These are phyloP conservation scores for Drosophila mojavensis DNA, from an alignment of 1,140 invertebrate species.

Conservation along the genomic window DNA sequence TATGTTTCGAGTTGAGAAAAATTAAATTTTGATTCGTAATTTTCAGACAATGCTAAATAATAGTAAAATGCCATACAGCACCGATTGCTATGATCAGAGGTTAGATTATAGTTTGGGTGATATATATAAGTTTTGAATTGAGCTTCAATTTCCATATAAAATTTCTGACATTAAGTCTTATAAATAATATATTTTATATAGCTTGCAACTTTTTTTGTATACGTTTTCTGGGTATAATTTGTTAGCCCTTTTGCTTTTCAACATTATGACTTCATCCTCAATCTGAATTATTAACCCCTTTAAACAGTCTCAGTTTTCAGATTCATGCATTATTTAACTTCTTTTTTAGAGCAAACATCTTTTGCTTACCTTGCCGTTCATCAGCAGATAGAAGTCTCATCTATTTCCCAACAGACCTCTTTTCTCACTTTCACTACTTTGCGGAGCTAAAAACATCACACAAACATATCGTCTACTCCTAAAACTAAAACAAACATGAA, in stretches of 20 bases:
- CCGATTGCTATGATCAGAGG: not conserved
- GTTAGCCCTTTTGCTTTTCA: not conserved
- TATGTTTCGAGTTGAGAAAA: conserved; percentile 2
- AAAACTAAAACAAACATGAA: conserved; percentile 9
- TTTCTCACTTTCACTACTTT: conserved; percentile 41
- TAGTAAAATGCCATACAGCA: not conserved
- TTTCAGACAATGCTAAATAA: conserved; percentile 13
- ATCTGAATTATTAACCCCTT: not conserved
- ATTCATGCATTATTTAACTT: not conserved
- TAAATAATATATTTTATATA: too few species aligned
- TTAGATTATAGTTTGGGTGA: too few species aligned
- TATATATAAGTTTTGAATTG: too few species aligned
- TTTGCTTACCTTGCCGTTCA: not conserved
- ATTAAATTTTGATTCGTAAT: conserved; percentile 39
- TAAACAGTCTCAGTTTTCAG: not conserved
- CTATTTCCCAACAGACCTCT: not conserved
- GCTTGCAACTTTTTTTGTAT: too few species aligned
- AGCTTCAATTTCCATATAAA: too few species aligned
- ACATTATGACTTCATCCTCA: not conserved
- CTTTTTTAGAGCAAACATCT: not conserved
- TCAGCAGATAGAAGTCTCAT: not conserved
- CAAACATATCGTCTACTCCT: conserved; percentile 14
- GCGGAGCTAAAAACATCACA: conserved; percentile 3
- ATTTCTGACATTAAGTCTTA: too few species aligned
- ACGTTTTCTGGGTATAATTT: too few species aligned